phyloP scores from a whole-genome alignment of 2,113 vertebrate genomes.

The Vulpes lagopus region DNA sequence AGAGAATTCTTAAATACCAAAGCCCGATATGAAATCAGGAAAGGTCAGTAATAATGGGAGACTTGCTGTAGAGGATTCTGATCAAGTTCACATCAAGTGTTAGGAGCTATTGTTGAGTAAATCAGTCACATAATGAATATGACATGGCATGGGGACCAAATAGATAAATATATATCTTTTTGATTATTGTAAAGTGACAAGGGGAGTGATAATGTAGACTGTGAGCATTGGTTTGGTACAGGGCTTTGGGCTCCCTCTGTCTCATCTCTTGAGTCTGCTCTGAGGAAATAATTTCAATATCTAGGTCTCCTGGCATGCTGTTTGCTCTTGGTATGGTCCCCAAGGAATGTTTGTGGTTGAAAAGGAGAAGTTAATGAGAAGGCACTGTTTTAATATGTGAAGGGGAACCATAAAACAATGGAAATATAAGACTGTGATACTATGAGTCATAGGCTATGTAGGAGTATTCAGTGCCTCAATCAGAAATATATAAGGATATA shows the following conservation, averaged over 20 bases:
- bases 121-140: neutral
- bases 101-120: neutral
- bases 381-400: neutral
- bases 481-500: neutral
- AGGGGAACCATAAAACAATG: neutral
- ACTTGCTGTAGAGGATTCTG: neutral
- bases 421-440: neutral
- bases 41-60: neutral
- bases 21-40: neutral
- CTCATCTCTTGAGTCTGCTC: neutral
- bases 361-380: constrained; percentile 1
- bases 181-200: neutral
- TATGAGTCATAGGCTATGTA: neutral
- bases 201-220: neutral
- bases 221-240: neutral
- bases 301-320: neutral
- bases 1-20: neutral
- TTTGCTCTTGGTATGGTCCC: neutral
- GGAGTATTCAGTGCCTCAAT: neutral
- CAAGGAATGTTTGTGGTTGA: neutral
- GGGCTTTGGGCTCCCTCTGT: neutral
- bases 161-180: neutral
- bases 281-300: neutral
- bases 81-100: neutral
- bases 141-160: neutral